phyloP scores from a whole-genome alignment of 2,113 vertebrate genomes.

The Serinus canaria region DNA sequence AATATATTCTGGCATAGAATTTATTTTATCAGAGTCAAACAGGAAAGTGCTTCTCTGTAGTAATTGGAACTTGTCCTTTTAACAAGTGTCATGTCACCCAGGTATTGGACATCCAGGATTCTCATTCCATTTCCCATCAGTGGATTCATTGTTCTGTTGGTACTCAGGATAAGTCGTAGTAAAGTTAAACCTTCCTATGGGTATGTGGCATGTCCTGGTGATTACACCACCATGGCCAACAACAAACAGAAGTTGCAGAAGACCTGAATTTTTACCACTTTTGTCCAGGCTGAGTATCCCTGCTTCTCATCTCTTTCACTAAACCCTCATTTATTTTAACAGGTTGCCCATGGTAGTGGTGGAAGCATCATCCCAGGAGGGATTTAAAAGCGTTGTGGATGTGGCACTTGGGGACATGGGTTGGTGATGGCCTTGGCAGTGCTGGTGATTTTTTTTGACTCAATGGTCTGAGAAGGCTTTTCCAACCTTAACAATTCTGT shows the following conservation, averaged over 20 bases:
- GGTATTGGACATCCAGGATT: not conserved
- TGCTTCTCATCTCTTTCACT: not conserved
- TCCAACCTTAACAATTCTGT: not conserved
- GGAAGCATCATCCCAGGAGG: not conserved
- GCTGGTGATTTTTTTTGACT: not conserved
- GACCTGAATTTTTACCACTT: not conserved
- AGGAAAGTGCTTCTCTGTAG: not conserved
- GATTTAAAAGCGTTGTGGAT: not conserved
- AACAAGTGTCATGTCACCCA: not conserved
- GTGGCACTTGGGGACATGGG: not conserved
- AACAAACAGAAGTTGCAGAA: not conserved
- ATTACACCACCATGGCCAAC: not conserved
- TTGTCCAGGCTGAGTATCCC: not conserved
- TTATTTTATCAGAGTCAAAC: not conserved
- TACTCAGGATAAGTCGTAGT: not conserved
- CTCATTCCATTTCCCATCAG: not conserved
- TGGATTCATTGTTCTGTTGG: not conserved
- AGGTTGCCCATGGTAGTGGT: not conserved
- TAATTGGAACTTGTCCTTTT: not conserved
- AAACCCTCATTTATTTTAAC: not conserved
- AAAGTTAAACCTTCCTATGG: not conserved
- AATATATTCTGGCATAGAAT: not conserved
- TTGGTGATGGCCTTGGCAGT: not conserved
- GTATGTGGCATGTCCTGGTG: not conserved
- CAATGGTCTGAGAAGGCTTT: not conserved